Base-by-base conservation (phyloP, 2,888 invertebrate species). In the Linnaemya tessellans region DNA sequence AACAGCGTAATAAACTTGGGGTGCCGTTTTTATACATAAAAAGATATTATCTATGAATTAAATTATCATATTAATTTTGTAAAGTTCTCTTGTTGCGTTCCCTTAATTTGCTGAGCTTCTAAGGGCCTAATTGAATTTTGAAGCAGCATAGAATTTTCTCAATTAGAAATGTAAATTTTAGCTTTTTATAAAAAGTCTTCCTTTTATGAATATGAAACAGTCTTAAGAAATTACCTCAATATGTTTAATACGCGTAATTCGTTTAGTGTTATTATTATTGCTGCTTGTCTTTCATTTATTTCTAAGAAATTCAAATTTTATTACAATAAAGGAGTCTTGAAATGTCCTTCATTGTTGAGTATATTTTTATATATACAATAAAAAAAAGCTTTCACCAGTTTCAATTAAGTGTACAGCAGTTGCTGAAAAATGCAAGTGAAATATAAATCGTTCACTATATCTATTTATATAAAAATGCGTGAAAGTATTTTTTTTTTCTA, bases 401-500 rank as follows among this genome's bases (percentile, higher is more conserved):
- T 79, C 3, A 43, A 58, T 20, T 58, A 51, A 30, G 25, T 49
- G 51, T 70, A 67, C 62, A 43, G 15, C 43, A 75, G 51, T 62
- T 35, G 22, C 7, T 56, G 20, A 62, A 58, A 41, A 54, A 68
- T 18, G 18, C 49, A 20, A 51, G 49, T 67, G 13, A 68, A 35
- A 68, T 51, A 49, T 18, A 62, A 54, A 60, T 74, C 30, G 62
- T 62, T 54, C 43, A 64, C 68, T 70, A 60, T 30, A 30, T 62
- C 30, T 18, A 60, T 18, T 54, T 54, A n/a, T n/a, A n/a, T 49
- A 70, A 22, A 74, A 64, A 68, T 18, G 54, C 64, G 84, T 84
- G 80, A 77, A 84, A 80, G 71, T 49, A 62, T 80, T 84, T 68
- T 71, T 80, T 74, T 46, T 46, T 18, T 30, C 35, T 38, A 49